phyloP scores from a whole-genome alignment of 2,797 vertebrate species.

The Crenichthys baileyi region DNA sequence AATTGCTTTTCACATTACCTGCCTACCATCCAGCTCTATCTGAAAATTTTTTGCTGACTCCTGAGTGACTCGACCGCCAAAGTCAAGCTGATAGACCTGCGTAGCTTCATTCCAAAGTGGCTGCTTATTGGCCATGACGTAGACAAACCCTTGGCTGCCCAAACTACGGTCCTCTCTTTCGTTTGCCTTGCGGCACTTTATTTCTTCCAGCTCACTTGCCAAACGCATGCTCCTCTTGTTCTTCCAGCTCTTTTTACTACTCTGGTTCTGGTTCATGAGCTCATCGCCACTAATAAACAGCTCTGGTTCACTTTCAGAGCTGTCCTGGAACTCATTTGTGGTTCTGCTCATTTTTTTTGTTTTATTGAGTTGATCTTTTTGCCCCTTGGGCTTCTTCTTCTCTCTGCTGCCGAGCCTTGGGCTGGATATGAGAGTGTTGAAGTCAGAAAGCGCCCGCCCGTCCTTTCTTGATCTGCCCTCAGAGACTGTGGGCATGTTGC shows the following conservation, averaged over 20 bases:
- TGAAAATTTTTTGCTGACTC: conserved; percentile 99
- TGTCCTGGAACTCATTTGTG: conserved; percentile 96
- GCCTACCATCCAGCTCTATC: conserved; percentile 96
- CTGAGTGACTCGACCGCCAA: conserved; percentile 96
- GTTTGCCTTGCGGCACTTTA: conserved; percentile 94
- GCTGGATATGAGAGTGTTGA: conserved; percentile 95
- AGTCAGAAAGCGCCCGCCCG: conserved; percentile 89
- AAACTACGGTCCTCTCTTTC: conserved; percentile 95
- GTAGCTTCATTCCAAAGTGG: conserved; percentile 98
- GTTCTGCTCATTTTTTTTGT: conserved; percentile 94
- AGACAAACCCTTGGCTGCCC: conserved; percentile 97
- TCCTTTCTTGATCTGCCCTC: conserved; percentile 95
- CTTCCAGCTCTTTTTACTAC: conserved; percentile 98
- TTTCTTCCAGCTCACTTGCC: conserved; percentile 92
- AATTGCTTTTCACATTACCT: conserved; percentile 78
- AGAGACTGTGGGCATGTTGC: conserved; percentile 88
- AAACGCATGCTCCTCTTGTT: conserved; percentile 91
- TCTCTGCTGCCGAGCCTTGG: conserved; percentile 92
- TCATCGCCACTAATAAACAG: conserved; percentile 97
- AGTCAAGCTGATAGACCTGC: conserved; percentile 98
- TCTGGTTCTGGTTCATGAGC: conserved; percentile 98
- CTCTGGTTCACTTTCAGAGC: conserved; percentile 97
- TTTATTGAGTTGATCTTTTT: conserved; percentile 91
- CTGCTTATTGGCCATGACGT: conserved; percentile 99
- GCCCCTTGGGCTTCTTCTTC: conserved; percentile 96